These are phyloP conservation scores for Eumerus sabulonum DNA, from an alignment of 2,888 invertebrate species.

Conservation along the genomic window DNA sequence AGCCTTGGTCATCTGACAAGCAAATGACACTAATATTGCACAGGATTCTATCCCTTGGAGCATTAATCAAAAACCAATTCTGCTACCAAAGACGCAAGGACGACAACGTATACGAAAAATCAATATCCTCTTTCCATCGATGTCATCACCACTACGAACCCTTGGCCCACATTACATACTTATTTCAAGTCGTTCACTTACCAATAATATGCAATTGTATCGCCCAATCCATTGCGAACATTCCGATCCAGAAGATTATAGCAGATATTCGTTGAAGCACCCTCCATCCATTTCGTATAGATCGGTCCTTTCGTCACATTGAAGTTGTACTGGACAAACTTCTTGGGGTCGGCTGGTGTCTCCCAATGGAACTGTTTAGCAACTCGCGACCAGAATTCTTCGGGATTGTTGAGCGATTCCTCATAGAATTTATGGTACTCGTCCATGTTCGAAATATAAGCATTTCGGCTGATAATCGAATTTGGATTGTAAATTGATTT, in stretches of 20 bases:
- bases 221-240: conserved; percentile 92
- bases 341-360: conserved; percentile 85
- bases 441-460: conserved; percentile 85
- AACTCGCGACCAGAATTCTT: conserved; percentile 95
- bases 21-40: neutral
- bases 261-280: conserved; percentile 95
- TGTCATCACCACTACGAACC: neutral
- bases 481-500: conserved; percentile 82
- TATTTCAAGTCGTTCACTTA: conserved; percentile 81
- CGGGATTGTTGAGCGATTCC: conserved; percentile 92
- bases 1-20: too few species aligned
- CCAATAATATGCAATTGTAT: conserved; percentile 97
- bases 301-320: conserved; percentile 93
- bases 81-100: conserved; percentile 12
- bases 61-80: conserved; percentile 33
- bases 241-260: conserved; percentile 97
- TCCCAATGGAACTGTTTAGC: conserved; percentile 97
- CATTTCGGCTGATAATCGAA: conserved; percentile 81
- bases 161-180: too few species aligned
- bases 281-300: conserved; percentile 96
- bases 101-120: conserved; percentile 13
- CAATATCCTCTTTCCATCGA: conserved; percentile 30
- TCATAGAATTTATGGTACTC: conserved; percentile 92
- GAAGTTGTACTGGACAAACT: conserved; percentile 94
- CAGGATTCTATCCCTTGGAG: neutral